phyloP scores from a whole-genome alignment of 2,113 vertebrate species.

The Jacana jacana region DNA sequence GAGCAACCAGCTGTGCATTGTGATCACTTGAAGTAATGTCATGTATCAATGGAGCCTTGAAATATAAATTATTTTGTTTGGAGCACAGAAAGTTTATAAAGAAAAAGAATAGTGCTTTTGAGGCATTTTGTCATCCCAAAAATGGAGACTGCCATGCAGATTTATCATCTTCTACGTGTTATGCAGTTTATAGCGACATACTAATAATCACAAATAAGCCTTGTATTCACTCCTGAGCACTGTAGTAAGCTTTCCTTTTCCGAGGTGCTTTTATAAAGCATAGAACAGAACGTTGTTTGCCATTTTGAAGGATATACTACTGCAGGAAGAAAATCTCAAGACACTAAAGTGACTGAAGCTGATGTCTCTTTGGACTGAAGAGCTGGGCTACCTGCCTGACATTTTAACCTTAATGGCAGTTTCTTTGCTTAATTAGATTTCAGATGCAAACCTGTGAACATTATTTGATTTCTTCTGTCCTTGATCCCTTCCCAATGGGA shows the following conservation, averaged over 20 bases:
- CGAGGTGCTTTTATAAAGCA: not conserved
- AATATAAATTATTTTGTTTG: not conserved
- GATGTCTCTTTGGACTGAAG: not conserved
- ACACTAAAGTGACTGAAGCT: not conserved
- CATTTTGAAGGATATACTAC: not conserved
- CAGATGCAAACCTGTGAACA: not conserved
- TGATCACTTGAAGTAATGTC: not conserved
- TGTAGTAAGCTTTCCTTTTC: not conserved
- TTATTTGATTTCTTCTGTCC: not conserved
- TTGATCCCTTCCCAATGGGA: not conserved
- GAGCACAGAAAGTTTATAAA: not conserved
- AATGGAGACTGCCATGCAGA: not conserved
- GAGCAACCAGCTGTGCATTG: not conserved
- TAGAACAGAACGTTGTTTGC: not conserved
- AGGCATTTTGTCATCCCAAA: not conserved
- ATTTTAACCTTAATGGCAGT: not conserved
- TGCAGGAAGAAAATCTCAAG: not conserved
- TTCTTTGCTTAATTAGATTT: not conserved
- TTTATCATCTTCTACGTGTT: not conserved
- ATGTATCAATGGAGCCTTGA: not conserved
- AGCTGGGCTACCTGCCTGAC: not conserved
- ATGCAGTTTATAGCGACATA: not conserved
- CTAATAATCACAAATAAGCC: not conserved
- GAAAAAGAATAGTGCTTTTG: not conserved
- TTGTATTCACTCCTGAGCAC: not conserved